Base-by-base conservation (phyloP, 2,113 vertebrate genomes). In the Neomonachus schauinslandi region DNA sequence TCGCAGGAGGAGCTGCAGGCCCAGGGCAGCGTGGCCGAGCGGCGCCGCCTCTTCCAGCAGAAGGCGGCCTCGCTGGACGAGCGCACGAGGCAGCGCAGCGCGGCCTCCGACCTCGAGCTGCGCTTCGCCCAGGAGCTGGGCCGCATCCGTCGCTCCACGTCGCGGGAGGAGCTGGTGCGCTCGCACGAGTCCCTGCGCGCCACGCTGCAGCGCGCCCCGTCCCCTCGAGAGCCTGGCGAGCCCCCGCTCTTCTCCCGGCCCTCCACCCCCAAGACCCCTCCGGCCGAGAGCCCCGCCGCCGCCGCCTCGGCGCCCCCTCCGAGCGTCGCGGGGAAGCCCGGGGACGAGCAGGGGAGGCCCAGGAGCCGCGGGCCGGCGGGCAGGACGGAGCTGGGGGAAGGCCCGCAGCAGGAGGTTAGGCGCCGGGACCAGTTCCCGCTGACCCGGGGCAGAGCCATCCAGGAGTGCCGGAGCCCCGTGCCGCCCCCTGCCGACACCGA, bases 11-110 rank as follows among this genome's bases (percentile, higher is more conserved):
- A 99, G 88, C 94, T 99, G 72, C 98, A 98, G 72, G 99, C 99
- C 65, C 99, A 99, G 55, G 2, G 67, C 67, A 94, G 98, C 12
- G 99, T 99, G 0, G 99, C 99, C 0, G 99, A 99, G 96, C 98
- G 99, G 82, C 99, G 99, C 72, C 99, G 98, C 77, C 99, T 99
- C 96, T 99, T 99, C 97, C 99, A 98, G 97, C 99, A 99, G 97
- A 99, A 99, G 98, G 99, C 99, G 0, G 99, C 99, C 3, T 99
- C 99, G 0, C 98, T 99, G 14, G 99, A 99, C 2, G 99, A 99
- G 80, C 99, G 99, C 97, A 99, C 99, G 28, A 97, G 98, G 36
- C 98, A 97, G 90, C 99, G 99, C 71, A 99, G 99, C 24, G 99
- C 99, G 0, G 99, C 99, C 86, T 99, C 99, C 1, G 99, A 99